These are phyloP conservation scores for Nothobranchius furzeri DNA, from an alignment of 2,113 vertebrate genomes.

Conservation along the genomic window DNA sequence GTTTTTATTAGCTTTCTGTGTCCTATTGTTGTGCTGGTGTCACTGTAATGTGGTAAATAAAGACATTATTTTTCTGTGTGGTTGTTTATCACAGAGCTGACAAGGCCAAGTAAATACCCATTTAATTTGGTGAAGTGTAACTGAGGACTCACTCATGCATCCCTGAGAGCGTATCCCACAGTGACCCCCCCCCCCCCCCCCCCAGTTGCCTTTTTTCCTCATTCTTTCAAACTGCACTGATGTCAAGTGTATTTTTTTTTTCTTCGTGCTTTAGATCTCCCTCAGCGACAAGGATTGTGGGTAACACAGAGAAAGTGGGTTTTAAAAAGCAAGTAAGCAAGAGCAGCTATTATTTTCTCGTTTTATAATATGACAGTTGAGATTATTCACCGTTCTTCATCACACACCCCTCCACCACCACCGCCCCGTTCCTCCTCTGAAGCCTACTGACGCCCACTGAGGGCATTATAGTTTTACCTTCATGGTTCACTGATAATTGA, in stretches of 20 bases:
- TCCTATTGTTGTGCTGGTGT: not conserved
- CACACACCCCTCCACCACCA: slow-evolving; percentile 42
- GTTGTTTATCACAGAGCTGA: slow-evolving; percentile 31
- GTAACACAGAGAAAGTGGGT: slow-evolving; percentile 30
- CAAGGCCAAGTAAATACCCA: slow-evolving; percentile 48
- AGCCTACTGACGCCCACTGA: slow-evolving; percentile 42
- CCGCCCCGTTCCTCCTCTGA: slow-evolving; percentile 48
- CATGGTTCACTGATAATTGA: slow-evolving; percentile 59
- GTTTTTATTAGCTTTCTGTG: slow-evolving; percentile 1
- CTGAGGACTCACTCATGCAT: slow-evolving; percentile 53
- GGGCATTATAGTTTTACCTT: slow-evolving; percentile 57
- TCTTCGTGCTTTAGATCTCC: slow-evolving; percentile 22
- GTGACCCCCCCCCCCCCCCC: slow-evolving; percentile 32
- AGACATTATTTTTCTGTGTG: slow-evolving; percentile 3
- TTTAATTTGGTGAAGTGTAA: slow-evolving; percentile 63
- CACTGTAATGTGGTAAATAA: slow-evolving; percentile 10
- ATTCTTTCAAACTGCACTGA: slow-evolving; percentile 33
- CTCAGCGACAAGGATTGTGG: slow-evolving; percentile 21
- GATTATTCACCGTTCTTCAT: slow-evolving; percentile 40
- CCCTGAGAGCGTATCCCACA: slow-evolving; percentile 8
- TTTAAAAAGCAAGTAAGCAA: slow-evolving; percentile 16
- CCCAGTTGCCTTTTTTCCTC: slow-evolving; percentile 7
- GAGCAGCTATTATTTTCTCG: slow-evolving; percentile 25
- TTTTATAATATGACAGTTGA: slow-evolving; percentile 32
- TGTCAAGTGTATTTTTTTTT: slow-evolving; percentile 18